Percentiles rank a stretch among this genome's conserved stretches.
phyloP scores from a whole-genome alignment of 2,113 vertebrate species.

The Chaetodon auriga region DNA sequence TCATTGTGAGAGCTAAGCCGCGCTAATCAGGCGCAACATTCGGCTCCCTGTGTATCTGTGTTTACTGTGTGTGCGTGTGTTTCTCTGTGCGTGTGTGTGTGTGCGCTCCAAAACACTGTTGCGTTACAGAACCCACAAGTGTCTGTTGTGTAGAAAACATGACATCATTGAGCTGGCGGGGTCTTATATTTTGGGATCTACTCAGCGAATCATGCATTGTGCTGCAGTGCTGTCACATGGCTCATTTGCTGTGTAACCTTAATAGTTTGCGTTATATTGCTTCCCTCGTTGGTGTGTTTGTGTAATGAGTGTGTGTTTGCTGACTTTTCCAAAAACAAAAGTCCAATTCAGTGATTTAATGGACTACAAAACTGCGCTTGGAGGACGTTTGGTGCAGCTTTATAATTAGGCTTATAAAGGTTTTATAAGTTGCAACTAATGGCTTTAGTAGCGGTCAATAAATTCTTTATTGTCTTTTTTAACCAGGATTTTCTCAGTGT shows the following conservation, averaged over 20 bases:
- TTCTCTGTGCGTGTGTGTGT: background rate
- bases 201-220: constrained; percentile 47
- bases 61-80: constrained; percentile 33
- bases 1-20: constrained; percentile 62
- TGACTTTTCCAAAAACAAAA: constrained; percentile 28
- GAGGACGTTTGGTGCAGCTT: background rate
- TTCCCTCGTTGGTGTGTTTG: constrained; percentile 21
- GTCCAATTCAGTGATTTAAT: background rate
- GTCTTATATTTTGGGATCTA: constrained; percentile 29
- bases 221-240: constrained; percentile 49
- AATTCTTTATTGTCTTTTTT: background rate
- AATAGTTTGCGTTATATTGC: constrained; percentile 26
- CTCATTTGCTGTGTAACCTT: constrained; percentile 44
- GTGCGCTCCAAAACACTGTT: constrained; percentile 18
- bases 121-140: constrained; percentile 49
- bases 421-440: constrained; percentile 12
- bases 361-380: background rate
- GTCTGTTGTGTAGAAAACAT: constrained; percentile 41
- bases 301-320: constrained; percentile 15
- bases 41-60: constrained; percentile 44
- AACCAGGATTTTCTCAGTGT: background rate
- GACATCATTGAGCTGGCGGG: constrained; percentile 44
- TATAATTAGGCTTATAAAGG: constrained; percentile 3
- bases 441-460: constrained; percentile 4
- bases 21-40: constrained; percentile 48